Conservation (phyloP, 2,888 invertebrate species). For the Galerucella calmariensis region DNA sequence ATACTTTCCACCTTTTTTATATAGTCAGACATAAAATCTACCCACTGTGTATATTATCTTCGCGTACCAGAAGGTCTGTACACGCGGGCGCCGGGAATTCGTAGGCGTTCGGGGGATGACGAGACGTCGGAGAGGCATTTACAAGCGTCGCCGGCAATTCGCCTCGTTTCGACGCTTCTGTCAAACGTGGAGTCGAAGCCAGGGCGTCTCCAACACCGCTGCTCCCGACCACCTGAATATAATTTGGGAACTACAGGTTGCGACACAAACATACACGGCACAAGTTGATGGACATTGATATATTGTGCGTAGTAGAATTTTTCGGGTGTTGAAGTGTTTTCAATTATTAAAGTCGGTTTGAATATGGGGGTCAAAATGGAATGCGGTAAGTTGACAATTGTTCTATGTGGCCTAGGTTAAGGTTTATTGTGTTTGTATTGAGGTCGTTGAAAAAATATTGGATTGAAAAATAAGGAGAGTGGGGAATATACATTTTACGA, state of each 20-base stretch:
- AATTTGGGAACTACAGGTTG: slow-evolving; percentile 13
- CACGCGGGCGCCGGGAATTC: slow-evolving; percentile 49
- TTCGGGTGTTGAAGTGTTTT: not conserved
- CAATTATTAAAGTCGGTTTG: not conserved
- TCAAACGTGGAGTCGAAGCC: slow-evolving; percentile 63
- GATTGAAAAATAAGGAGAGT: no score
- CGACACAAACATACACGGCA: not conserved
- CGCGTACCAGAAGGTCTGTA: slow-evolving; percentile 48
- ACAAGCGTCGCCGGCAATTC: slow-evolving; percentile 22
- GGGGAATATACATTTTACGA: no score
- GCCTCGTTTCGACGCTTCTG: slow-evolving; percentile 56
- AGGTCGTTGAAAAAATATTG: no score
- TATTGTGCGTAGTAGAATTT: not conserved
- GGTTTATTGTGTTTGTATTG: slow-evolving; percentile 17
- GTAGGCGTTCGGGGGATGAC: slow-evolving; percentile 18
- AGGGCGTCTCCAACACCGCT: slow-evolving; percentile 62
- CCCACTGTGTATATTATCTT: not conserved
- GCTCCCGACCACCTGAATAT: slow-evolving; percentile 59
- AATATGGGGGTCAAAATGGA: slow-evolving; percentile 37
- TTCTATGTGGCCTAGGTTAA: slow-evolving; percentile 25
- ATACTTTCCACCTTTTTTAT: no score
- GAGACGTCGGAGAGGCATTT: slow-evolving; percentile 16
- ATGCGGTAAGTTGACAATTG: slow-evolving; percentile 37
- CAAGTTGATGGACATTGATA: not conserved
- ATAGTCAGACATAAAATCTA: not conserved